These are phyloP conservation scores for Tuberolachnus salignus DNA, from an alignment of 2,888 invertebrate species.

Conservation along the genomic window DNA sequence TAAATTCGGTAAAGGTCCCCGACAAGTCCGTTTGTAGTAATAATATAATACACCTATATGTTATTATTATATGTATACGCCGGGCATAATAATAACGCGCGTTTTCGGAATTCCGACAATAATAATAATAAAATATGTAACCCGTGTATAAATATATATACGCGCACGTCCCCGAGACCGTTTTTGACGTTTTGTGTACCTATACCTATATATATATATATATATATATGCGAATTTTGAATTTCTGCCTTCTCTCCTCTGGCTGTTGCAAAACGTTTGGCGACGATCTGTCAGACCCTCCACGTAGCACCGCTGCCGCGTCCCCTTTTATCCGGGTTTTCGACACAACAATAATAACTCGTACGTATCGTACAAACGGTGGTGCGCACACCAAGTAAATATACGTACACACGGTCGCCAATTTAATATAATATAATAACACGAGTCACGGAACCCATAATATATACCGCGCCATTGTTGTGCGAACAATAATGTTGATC, in stretches of 20 bases:
- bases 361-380: not conserved
- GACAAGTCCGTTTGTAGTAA: constrained; percentile 9
- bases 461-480: constrained; percentile 1
- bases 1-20: too few relatives aligned
- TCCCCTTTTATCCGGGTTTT: constrained; percentile 35
- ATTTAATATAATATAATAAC: constrained; percentile 35
- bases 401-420: not conserved
- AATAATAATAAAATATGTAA: not conserved
- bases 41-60: not conserved
- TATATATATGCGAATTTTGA: too few relatives aligned
- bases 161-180: constrained; percentile 16
- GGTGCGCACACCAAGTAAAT: not conserved
- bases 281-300: constrained; percentile 55
- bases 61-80: too few relatives aligned
- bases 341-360: constrained; percentile 33
- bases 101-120: constrained; percentile 45
- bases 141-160: constrained; percentile 22
- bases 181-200: constrained; percentile 41
- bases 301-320: constrained; percentile 33
- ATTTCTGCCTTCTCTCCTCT: too few relatives aligned
- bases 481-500: constrained; percentile 9
- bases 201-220: not conserved
- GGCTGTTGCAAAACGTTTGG: constrained; percentile 29
- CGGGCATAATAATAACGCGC: constrained; percentile 14
- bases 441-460: constrained; percentile 48